Evolutionary conservation across 2,113 vertebrate genomes (phyloP).

Genomic region (Oenanthe oenanthe): DNA sequence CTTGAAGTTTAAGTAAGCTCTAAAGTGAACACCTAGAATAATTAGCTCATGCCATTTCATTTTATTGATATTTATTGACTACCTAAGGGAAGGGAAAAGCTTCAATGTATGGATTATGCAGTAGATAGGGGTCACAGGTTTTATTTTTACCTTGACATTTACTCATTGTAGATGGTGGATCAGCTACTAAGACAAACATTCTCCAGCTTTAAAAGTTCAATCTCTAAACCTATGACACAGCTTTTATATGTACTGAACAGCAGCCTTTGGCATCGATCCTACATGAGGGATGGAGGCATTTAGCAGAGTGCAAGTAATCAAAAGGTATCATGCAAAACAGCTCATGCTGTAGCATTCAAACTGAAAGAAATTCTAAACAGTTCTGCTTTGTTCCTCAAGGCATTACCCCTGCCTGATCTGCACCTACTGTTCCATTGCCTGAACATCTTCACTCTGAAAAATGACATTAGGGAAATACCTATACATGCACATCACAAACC

Average conservation of each 20-base stretch:
- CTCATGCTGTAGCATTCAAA: background rate
- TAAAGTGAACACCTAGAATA: background rate
- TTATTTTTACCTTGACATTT: slow-evolving; percentile 56
- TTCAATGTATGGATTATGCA: slow-evolving; percentile 37
- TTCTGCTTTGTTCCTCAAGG: background rate
- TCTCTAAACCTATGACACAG: slow-evolving; percentile 5
- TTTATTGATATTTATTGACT: slow-evolving; percentile 50
- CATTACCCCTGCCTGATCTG: background rate
- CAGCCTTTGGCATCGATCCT: slow-evolving; percentile 2
- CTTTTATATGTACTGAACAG: background rate
- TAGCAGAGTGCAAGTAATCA: background rate
- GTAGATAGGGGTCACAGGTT: slow-evolving; percentile 4
- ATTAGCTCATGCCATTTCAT: background rate
- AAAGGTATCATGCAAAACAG: background rate
- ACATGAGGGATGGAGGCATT: background rate
- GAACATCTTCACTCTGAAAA: background rate
- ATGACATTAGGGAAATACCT: slow-evolving; percentile 19
- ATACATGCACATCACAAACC: background rate
- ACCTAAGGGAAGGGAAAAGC: background rate
- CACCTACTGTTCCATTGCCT: background rate
- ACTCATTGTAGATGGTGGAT: background rate
- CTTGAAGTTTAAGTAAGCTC: background rate
- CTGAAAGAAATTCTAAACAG: background rate
- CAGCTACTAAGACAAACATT: slow-evolving; percentile 40
- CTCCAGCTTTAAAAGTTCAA: slow-evolving; percentile 37